Evolutionary conservation across 1,140 invertebrate genomes (phyloP).

Genomic region (Drosophila erecta): DNA sequence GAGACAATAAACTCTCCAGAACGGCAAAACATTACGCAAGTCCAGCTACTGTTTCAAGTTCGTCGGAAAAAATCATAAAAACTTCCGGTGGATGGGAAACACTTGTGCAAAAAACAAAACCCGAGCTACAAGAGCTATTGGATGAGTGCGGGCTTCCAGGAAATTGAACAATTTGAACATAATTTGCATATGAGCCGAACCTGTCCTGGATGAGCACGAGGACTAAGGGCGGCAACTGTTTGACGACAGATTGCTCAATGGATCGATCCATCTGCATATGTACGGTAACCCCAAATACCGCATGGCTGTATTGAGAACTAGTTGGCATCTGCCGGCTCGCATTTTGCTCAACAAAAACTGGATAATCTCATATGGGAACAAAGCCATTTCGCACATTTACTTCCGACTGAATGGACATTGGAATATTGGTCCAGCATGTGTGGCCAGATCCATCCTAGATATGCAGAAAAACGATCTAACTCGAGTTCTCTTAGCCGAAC

Average conservation of each 20-base stretch:
- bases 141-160: constrained; percentile 58
- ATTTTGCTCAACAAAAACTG: constrained; percentile 67
- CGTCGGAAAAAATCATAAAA: constrained; percentile 67
- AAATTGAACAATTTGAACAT: constrained; percentile 77
- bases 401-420: constrained; percentile 65
- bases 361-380: constrained; percentile 74
- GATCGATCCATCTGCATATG: constrained; percentile 52
- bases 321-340: constrained; percentile 44
- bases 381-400: constrained; percentile 76
- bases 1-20: constrained; percentile 55
- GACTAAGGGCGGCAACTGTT: constrained; percentile 76
- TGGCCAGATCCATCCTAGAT: constrained; percentile 46
- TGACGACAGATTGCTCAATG: constrained; percentile 82
- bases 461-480: constrained; percentile 43
- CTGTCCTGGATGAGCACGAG: constrained; percentile 32
- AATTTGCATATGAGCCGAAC: constrained; percentile 70
- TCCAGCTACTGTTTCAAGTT: constrained; percentile 66
- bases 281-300: too few relatives aligned
- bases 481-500: constrained; percentile 18
- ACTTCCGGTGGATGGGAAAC: constrained; percentile 49
- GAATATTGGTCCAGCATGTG: constrained; percentile 39
- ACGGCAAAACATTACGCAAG: constrained; percentile 67
- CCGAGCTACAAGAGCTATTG: constrained; percentile 9
- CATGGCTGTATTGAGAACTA: constrained; percentile 27
- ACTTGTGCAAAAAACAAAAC: constrained; percentile 62